Evolutionary conservation across 1,140 invertebrate genomes (phyloP), one percentile per base, ranked within the genome.

Genomic region (Eupristina koningsbergeri): DNA sequence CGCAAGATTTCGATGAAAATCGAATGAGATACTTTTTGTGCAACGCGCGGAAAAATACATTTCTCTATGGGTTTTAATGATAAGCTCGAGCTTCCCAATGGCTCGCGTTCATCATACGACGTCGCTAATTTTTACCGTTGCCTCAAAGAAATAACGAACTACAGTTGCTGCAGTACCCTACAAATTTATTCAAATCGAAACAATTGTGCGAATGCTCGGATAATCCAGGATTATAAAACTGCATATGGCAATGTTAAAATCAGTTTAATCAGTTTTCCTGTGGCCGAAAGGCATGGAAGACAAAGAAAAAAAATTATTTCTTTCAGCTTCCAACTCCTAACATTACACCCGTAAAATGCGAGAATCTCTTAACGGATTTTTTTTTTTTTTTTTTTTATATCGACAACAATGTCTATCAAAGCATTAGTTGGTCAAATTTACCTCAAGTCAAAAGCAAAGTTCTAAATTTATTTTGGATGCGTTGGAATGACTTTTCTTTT

Each of bases 41-140:
- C 61, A 13, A 7, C 8, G 29, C 29, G 13, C 64, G 34, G 64
- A 36, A 67, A 36, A 36, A 31, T 17, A 19, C 15, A 7, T 8
- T 41, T 71, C 9, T 26, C 41, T 17, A 71, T 71, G 3, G 67
- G 0, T 13, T 34, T 0, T 31, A 6, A 9, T 36, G 41, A 26
- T 41, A n/a, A n/a, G 19, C 36, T 17, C 11, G 41, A 22, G 22
- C 36, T 26, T n/a, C 39, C 6, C 11, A 22, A 71, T 9, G 22
- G 41, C 67, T n/a, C 67, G 41, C 67, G 67, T 71, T 71, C 41
- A 71, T 71, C 67, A 71, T 71, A 71, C 36, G n/a, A 71, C 34
- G 36, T 0, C 22, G 67, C 36, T 71, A 71, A 71, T 41, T 26
- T 71, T 71, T 41, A 71, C 67, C 67, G 67, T 71, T 71, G 41